Evolutionary conservation across 2,888 invertebrate genomes (phyloP).

Genomic region (Aromia moschata): DNA sequence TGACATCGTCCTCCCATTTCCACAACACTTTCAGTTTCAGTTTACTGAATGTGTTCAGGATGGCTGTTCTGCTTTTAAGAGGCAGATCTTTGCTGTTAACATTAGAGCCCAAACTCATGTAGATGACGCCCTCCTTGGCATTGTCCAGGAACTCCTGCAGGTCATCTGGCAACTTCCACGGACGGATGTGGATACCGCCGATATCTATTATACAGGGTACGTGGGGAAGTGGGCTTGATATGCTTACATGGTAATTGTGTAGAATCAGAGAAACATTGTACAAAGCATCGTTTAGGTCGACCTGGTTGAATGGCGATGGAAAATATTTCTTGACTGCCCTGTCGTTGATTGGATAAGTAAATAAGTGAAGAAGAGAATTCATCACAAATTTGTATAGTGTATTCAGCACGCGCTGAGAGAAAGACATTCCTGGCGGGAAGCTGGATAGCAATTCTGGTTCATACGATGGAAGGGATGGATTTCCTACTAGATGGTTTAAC

Average conservation of each 20-base stretch:
- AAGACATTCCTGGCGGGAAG: slow-evolving; percentile 63
- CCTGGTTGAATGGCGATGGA: slow-evolving; percentile 44
- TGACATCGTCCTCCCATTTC: slow-evolving; percentile 73
- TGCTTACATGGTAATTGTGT: slow-evolving; percentile 63
- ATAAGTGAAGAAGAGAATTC: slow-evolving; percentile 36
- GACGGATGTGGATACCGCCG: slow-evolving; percentile 65
- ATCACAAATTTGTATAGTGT: slow-evolving; percentile 49
- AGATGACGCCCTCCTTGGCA: slow-evolving; percentile 60
- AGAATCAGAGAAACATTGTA: slow-evolving; percentile 50
- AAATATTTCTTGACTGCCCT: slow-evolving; percentile 43
- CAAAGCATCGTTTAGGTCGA: slow-evolving; percentile 31
- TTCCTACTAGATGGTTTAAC: slow-evolving; percentile 47
- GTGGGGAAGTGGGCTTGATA: slow-evolving; percentile 63
- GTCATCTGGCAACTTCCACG: slow-evolving; percentile 45
- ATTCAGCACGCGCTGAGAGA: slow-evolving; percentile 67
- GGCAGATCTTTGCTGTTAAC: slow-evolving; percentile 67
- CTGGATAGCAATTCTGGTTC: slow-evolving; percentile 63
- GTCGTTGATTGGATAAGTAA: slow-evolving; percentile 42
- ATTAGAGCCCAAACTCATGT: slow-evolving; percentile 71
- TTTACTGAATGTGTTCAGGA: slow-evolving; percentile 68
- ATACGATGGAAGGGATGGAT: slow-evolving; percentile 64
- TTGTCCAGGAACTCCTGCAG: slow-evolving; percentile 41
- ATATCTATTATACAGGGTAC: slow-evolving; percentile 68
- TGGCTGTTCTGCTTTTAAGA: slow-evolving; percentile 62
- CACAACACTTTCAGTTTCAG: slow-evolving; percentile 73